Conservation (phyloP, 1,140 invertebrate species). For the Lamellibrachia luymesi region DNA sequence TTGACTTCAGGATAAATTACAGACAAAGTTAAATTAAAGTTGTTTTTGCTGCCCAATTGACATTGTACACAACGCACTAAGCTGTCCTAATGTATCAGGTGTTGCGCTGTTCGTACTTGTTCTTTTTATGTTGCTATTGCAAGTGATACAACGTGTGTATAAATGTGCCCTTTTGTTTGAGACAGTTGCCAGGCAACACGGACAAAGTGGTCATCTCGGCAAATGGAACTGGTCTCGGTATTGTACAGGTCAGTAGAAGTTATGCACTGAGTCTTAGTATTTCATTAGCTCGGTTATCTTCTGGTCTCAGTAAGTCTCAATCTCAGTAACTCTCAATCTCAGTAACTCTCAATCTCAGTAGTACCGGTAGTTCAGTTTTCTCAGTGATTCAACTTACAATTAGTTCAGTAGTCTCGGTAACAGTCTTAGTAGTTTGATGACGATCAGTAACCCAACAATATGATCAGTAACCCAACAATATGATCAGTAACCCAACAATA, state of each 20-base stretch:
- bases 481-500: too few relatives aligned
- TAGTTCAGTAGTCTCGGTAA: neutral
- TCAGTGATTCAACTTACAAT: too few relatives aligned
- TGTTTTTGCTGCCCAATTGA: too few relatives aligned
- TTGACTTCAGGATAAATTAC: too few relatives aligned
- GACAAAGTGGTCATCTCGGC: neutral
- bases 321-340: neutral
- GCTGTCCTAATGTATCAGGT: neutral
- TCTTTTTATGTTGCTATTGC: neutral
- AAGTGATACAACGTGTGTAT: neutral
- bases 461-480: too few relatives aligned
- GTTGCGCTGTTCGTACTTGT: neutral
- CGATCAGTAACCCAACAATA: too few relatives aligned
- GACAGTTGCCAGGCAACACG: constrained; percentile 7
- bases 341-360: too few relatives aligned
- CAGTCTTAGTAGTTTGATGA: neutral
- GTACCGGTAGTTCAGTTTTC: too few relatives aligned
- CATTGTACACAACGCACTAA: too few relatives aligned
- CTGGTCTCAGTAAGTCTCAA: neutral
- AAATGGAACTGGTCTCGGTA: neutral
- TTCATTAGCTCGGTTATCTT: too few relatives aligned
- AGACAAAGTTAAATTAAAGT: too few relatives aligned
- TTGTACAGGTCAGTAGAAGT: neutral
- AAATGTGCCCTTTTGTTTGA: neutral
- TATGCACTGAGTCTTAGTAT: too few relatives aligned